phyloP scores from a whole-genome alignment of 2,888 invertebrate genomes.

The Chrysodeixis includens region DNA sequence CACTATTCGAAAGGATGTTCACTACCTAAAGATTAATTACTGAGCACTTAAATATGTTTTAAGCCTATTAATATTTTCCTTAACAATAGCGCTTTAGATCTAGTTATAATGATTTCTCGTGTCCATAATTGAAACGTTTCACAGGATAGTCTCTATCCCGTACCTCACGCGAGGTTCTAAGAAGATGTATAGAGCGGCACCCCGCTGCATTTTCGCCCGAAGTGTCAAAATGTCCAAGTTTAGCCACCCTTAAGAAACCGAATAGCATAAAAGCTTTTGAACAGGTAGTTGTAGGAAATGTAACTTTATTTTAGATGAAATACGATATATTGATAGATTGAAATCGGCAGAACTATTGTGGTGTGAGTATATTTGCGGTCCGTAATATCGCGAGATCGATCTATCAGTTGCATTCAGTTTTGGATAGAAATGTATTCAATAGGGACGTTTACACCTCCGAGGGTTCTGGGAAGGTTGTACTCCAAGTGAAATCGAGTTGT shows the following conservation, averaged over 20 bases:
- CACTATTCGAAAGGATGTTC: slow-evolving; percentile 39
- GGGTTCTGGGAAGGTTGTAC: slow-evolving; percentile 76
- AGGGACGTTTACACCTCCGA: slow-evolving; percentile 78
- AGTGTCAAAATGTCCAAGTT: slow-evolving; percentile 87
- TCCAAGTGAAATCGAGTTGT: slow-evolving; percentile 77
- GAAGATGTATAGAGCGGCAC: slow-evolving; percentile 80
- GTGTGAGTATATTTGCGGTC: slow-evolving; percentile 70
- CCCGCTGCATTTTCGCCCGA: slow-evolving; percentile 86
- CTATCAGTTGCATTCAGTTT: slow-evolving; percentile 72
- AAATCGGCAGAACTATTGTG: slow-evolving; percentile 24
- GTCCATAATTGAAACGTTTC: slow-evolving; percentile 77
- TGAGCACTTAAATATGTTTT: slow-evolving; percentile 6
- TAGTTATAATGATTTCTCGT: slow-evolving; percentile 21
- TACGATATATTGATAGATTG: slow-evolving; percentile 25
- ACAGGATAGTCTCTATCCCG: slow-evolving; percentile 77
- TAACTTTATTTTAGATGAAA: slow-evolving; percentile 34
- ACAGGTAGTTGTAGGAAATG: slow-evolving; percentile 29
- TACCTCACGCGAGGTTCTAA: slow-evolving; percentile 83
- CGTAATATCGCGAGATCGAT: slow-evolving; percentile 78
- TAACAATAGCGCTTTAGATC: slow-evolving; percentile 5
- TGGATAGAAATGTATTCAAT: slow-evolving; percentile 70
- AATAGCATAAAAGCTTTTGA: slow-evolving; percentile 53
- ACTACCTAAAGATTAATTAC: slow-evolving; percentile 12
- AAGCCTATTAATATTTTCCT: neutral
- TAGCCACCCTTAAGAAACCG: slow-evolving; percentile 72